These are phyloP conservation scores for Stenoptilia bipunctidactyla DNA, from an alignment of 2,888 invertebrate genomes.

Conservation along the genomic window DNA sequence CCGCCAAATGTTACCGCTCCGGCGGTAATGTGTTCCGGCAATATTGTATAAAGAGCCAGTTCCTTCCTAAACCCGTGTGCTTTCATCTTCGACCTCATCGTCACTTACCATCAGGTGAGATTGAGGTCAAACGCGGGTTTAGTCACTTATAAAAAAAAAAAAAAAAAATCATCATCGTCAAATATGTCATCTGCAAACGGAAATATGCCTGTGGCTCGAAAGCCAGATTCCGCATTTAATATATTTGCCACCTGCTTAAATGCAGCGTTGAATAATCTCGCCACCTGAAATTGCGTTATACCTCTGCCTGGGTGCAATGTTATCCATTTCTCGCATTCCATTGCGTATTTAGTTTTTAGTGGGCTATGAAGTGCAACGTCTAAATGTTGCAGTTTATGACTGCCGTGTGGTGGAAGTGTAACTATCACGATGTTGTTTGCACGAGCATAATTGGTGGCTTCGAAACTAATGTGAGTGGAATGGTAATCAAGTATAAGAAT, in stretches of 20 bases:
- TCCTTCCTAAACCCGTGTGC: no score
- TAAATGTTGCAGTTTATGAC: conserved; percentile 13
- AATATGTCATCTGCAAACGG: conserved; percentile 1
- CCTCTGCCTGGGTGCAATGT: conserved; percentile 3
- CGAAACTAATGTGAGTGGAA: conserved; percentile 7
- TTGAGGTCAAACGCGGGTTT: no score
- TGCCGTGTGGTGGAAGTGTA: conserved; percentile 14
- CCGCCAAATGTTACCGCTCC: no score
- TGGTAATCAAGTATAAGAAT: conserved; percentile 16
- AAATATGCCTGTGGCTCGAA: conserved; percentile 4
- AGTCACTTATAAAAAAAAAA: no score
- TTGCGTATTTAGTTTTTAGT: conserved; percentile 1
- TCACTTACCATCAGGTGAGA: no score
- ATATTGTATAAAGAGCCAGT: no score
- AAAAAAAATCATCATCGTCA: neutral
- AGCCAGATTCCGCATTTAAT: conserved; percentile 3
- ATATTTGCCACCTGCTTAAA: conserved; percentile 3
- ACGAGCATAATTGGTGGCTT: conserved; percentile 9
- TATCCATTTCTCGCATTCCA: conserved; percentile 4
- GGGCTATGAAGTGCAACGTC: conserved; percentile 3
- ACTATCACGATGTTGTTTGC: conserved; percentile 11
- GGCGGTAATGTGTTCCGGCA: no score
- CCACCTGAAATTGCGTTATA: conserved; percentile 5
- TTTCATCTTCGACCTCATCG: no score
- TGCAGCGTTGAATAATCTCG: conserved; percentile 2